Base-by-base conservation (phyloP, 2,797 vertebrate species). In the Allobates femoralis region DNA sequence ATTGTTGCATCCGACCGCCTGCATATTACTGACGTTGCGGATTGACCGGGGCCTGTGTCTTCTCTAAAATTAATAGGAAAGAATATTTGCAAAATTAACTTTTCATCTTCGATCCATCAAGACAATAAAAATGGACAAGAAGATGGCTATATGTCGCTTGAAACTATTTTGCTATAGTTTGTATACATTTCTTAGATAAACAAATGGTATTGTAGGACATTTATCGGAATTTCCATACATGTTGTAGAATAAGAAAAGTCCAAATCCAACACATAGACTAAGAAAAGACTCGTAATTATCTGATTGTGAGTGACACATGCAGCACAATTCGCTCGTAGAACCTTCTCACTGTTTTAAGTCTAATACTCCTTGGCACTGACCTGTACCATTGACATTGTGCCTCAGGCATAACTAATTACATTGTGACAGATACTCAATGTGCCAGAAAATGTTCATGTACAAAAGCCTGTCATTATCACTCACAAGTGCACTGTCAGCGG, bases 341-440 rank as follows among this genome's bases (percentile, higher is more conserved):
- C 55, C 21, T 11, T 56, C 23, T 7, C n/a, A 32, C 23, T 23
- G 14, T 71, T 37, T 71, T 11, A 23, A n/a, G 67, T 23, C 67
- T 46, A 23, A 1, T 21, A 12, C n/a, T 66, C 37, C 10, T 62
- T 19, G 34, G 78, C 78, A 12, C 16, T 23, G 51, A 46, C 23
- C 51, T 41, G 32, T 51, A 58, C 19, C 23, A 15, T 37, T 74
- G 67, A 83, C 66, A 83, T 11, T 18, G 37, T 19, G 69, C 55
- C 50, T 74, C 67, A 56, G 51, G 81, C 30, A 71, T 83, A 53
- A 64, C 77, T 62, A 62, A 80, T 80, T 62, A 80, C 56, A 80
- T 64, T 26, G 58, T 80, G 58, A 80, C 78, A 64, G 23, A 80
- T 80, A 80, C 37, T 80, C 56, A 80, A 62, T 64, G 78, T 80